Evolutionary conservation across 2,113 vertebrate genomes (phyloP), one percentile per base, ranked within the genome.

Genomic region (Plectropomus leopardus): DNA sequence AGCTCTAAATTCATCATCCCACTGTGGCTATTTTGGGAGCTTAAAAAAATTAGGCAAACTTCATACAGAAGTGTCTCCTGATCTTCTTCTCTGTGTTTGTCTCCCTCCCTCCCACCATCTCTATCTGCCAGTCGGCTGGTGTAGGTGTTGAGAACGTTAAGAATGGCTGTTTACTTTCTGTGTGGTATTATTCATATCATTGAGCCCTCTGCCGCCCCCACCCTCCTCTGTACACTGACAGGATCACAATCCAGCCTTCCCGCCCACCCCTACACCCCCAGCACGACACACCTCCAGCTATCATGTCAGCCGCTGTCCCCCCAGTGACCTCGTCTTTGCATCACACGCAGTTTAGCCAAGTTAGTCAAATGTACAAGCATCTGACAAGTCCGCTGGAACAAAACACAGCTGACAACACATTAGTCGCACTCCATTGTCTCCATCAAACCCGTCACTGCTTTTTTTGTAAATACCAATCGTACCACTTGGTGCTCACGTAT

Each of bases 221-320:
- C 40, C 60, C 23, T 71, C 55, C 73, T 75, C 83, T 54, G 24
- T 48, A 28, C 69, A 10, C 70, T 78, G 84, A 76, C 84, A 83
- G 78, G 69, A 86, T 83, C 72, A 78, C 82, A 84, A 86, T 78
- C 67, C 66, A 70, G 71, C 69, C 65, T 54, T 34, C 78, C 60
- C 23, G 11, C 81, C 82, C 82, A 69, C 65, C 76, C 19, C 23
- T 63, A 40, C 50, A 13, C 64, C 70, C 85, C 23, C 66, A 4
- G 15, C 60, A 59, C 17, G 42, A 83, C 67, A 71, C 82, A 86
- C 82, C 87, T 85, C 78, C 80, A 83, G 82, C 84, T 51, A 78
- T 76, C 85, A 17, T 85, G 85, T 91, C 82, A 80, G 67, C 88
- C n/a, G n/a, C 85, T 93, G 92, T 90, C 92, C 92, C 85, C 88